Evolutionary conservation across 2,797 vertebrate species (phyloP).

Genomic region (Cuculus canorus): DNA sequence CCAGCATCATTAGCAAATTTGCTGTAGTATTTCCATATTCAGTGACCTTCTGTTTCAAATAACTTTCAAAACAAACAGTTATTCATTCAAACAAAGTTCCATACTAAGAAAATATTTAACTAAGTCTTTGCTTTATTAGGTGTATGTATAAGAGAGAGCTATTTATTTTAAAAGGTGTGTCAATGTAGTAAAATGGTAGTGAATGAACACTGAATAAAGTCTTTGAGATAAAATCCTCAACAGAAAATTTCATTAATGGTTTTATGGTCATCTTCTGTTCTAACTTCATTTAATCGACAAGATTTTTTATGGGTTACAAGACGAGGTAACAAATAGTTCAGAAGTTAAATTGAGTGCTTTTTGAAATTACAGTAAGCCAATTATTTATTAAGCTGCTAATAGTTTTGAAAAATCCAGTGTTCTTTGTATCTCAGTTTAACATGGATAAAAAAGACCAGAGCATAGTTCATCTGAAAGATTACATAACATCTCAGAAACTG

Average conservation of each 20-base stretch:
- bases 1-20: conserved; percentile 16
- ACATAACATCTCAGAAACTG: background rate
- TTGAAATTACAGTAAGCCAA: background rate
- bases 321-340: background rate
- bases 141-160: too few relatives aligned
- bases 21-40: background rate
- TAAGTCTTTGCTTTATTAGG: background rate
- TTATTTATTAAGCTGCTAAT: background rate
- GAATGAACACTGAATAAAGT: background rate
- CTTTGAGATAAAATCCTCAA: background rate
- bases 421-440: background rate
- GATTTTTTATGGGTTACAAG: background rate
- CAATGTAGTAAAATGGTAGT: background rate
- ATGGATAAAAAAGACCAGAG: background rate
- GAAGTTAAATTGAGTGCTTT: background rate
- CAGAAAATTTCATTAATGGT: background rate
- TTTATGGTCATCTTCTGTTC: background rate
- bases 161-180: background rate
- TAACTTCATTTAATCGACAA: background rate
- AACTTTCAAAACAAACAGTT: background rate
- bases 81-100: background rate
- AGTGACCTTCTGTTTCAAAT: background rate
- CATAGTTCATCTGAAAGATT: background rate
- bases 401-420: background rate
- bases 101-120: background rate